phyloP scores from a whole-genome alignment of 2,888 invertebrate species.

The Agrochola lota region DNA sequence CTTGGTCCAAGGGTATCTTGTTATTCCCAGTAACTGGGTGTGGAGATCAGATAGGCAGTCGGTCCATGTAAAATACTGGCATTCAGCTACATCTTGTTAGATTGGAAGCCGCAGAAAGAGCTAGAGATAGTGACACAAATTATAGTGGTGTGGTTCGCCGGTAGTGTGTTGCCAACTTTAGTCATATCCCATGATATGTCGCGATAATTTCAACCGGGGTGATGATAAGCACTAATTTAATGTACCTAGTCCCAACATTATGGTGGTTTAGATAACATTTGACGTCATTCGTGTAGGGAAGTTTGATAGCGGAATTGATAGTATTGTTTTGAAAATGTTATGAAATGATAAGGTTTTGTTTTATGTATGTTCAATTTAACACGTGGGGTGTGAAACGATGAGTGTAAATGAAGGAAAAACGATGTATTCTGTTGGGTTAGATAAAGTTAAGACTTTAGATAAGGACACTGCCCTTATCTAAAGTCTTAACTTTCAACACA shows the following conservation, averaged over 20 bases:
- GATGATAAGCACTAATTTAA: constrained; percentile 66
- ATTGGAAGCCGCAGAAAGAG: neutral
- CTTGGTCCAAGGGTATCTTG: neutral
- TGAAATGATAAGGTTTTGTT: constrained; percentile 25
- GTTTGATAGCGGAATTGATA: constrained; percentile 48
- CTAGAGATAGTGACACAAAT: neutral
- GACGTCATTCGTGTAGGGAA: constrained; percentile 61
- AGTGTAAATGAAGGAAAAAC: neutral
- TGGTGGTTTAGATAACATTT: constrained; percentile 47
- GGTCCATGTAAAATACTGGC: neutral
- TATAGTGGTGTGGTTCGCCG: neutral
- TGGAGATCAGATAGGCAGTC: neutral
- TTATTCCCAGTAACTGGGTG: neutral
- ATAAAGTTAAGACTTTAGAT: neutral
- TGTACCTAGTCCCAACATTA: constrained; percentile 54
- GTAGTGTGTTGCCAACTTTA: constrained; percentile 27
- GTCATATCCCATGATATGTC: constrained; percentile 51
- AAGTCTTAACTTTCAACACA: too few relatives aligned
- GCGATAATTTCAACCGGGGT: constrained; percentile 55
- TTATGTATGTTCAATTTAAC: constrained; percentile 2
- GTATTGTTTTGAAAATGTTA: constrained; percentile 50
- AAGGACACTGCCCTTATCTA: too few relatives aligned
- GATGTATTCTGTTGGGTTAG: neutral
- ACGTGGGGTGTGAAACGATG: constrained; percentile 14
- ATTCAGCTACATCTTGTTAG: neutral